These are phyloP conservation scores for Chloroclystis v-ata DNA, from an alignment of 2,888 invertebrate genomes.

Conservation along the genomic window DNA sequence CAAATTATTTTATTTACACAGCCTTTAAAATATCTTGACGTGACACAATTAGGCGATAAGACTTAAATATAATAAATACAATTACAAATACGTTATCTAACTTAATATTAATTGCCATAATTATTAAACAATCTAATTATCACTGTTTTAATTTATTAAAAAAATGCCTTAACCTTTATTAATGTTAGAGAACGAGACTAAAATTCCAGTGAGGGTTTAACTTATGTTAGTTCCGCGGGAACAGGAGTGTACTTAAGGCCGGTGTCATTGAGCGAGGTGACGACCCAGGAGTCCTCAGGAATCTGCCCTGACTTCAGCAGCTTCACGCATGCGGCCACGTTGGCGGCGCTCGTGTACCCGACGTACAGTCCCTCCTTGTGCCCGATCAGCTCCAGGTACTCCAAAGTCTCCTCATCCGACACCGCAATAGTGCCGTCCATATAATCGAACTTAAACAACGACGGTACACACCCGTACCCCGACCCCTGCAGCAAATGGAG, in stretches of 20 bases:
- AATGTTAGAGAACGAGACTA: too few relatives aligned
- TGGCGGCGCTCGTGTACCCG: conserved; percentile 69
- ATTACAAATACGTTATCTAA: too few relatives aligned
- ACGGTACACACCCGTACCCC: conserved; percentile 64
- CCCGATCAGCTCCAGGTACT: conserved; percentile 57
- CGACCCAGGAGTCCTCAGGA: conserved; percentile 63
- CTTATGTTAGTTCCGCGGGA: background rate
- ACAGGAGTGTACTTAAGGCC: conserved; percentile 57
- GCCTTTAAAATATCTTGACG: too few relatives aligned
- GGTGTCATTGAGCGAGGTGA: conserved; percentile 59
- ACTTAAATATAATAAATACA: too few relatives aligned
- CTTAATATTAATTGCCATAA: too few relatives aligned
- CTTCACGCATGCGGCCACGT: conserved; percentile 65
- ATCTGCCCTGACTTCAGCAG: conserved; percentile 58
- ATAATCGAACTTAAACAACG: conserved; percentile 56
- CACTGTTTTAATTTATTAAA: too few relatives aligned
- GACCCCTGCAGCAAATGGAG: conserved; percentile 68
- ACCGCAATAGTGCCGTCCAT: conserved; percentile 63
- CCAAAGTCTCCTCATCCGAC: conserved; percentile 58
- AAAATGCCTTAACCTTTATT: too few relatives aligned
- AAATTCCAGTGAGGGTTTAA: background rate
- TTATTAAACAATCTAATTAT: too few relatives aligned
- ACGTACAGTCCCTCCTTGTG: conserved; percentile 65
- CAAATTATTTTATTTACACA: too few relatives aligned
- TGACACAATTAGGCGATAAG: too few relatives aligned